phyloP scores from a whole-genome alignment of 53 echinoderm and acorn worm genomes.

The Stichopus horrens region DNA sequence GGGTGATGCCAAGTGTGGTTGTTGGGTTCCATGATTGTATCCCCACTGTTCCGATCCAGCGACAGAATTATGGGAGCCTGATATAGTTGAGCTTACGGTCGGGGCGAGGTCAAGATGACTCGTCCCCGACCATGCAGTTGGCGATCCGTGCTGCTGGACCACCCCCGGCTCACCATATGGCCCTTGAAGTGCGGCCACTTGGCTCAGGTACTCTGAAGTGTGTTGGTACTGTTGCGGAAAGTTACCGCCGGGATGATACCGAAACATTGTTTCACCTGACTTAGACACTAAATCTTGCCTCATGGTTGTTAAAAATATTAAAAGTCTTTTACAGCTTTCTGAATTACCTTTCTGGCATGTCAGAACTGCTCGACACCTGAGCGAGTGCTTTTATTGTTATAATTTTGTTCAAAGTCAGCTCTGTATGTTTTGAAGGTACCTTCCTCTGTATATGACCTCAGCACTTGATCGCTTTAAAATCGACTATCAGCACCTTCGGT shows the following conservation, averaged over 20 bases:
- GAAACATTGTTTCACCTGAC: slow-evolving; percentile 33
- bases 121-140: slow-evolving; percentile 33
- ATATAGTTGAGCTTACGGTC: slow-evolving; percentile 35
- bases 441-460: slow-evolving; percentile 31
- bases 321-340: not conserved
- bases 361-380: not conserved
- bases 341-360: not conserved
- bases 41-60: slow-evolving; percentile 39
- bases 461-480: not conserved
- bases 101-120: slow-evolving; percentile 28
- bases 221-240: slow-evolving; percentile 48
- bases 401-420: not conserved
- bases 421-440: not conserved
- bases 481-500: not conserved
- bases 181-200: slow-evolving; percentile 26
- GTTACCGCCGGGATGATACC: slow-evolving; percentile 15
- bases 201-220: slow-evolving; percentile 39
- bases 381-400: not conserved
- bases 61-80: slow-evolving; percentile 27
- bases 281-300: slow-evolving; percentile 28
- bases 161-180: not conserved
- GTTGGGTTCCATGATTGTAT: slow-evolving; percentile 35
- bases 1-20: slow-evolving; percentile 16
- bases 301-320: slow-evolving; percentile 29
- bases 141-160: slow-evolving; percentile 41